Percentiles rank a stretch among this genome's conserved stretches.
Conservation (phyloP, 2,888 invertebrate genomes). For the Pollenia labialis region DNA sequence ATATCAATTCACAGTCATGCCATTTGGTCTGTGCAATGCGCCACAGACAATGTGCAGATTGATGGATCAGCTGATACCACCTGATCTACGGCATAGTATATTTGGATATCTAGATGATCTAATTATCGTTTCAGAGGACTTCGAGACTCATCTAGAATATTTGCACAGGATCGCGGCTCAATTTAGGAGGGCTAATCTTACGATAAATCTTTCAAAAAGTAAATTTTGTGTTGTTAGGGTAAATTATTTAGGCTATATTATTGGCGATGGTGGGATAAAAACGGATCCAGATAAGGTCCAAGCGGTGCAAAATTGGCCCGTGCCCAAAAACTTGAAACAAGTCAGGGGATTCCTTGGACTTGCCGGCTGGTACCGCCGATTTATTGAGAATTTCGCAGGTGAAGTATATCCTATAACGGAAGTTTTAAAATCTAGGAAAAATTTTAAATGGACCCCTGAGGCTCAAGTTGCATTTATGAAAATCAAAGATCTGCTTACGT, state of each 20-base stretch:
- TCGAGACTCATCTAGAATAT: background rate
- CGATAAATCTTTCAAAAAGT: conserved; percentile 27
- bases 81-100: background rate
- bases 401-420: no score
- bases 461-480: no score
- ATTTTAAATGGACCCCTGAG: no score
- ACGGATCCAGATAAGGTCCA: conserved; percentile 31
- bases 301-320: background rate
- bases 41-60: conserved; percentile 7
- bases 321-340: conserved; percentile 15
- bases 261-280: conserved; percentile 16
- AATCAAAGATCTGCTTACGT: no score
- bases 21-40: background rate
- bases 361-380: conserved; percentile 71
- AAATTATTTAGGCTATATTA: conserved; percentile 30
- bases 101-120: conserved; percentile 19
- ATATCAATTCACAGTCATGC: conserved; percentile 22
- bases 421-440: no score
- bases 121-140: background rate
- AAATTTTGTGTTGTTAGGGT: conserved; percentile 31
- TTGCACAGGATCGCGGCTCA: conserved; percentile 36
- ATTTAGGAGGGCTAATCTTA: conserved; percentile 29
- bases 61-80: conserved; percentile 11
- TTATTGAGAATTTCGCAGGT: no score
- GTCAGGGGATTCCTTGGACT: conserved; percentile 72